Evolutionary conservation across 2,888 invertebrate species (phyloP), one percentile per base, ranked within the genome.

Genomic region (Micropterix aruncella): DNA sequence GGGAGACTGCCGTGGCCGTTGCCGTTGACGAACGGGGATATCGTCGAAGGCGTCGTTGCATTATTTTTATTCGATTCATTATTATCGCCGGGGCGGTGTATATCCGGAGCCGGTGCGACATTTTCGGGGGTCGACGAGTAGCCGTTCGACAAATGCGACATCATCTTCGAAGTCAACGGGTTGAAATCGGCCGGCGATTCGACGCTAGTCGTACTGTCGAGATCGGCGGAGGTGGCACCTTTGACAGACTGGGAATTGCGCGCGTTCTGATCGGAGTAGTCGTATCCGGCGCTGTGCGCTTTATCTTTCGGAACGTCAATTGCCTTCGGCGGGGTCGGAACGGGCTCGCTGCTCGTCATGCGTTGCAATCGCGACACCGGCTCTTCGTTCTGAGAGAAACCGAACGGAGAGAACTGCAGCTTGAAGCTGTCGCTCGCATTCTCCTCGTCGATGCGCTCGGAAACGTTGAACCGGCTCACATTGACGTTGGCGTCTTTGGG

Each of bases 91-190:
- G 3, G 7, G 5, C 27, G 27, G 7, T 27, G 27, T 12, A 27
- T 5, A 5, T 27, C 7, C 5, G 27, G 27, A 47, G 63, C 63
- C 0, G 47, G 54, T 15, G 54, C 53, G 5, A 55, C 38, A 48
- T 70, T 68, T 1, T 66, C 61, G 3, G 70, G 70, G 1, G 70
- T 70, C 9, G 70, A 70, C 0, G 70, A 69, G 47, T 65, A 61
- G 1, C 70, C 70, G 44, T 70, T 70, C 0, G 68, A 68, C n/a
- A 70, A 53, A 55, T 70, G 69, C 0, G 67, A 61, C 16, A 70
- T 69, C 44, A 70, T 47, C 51, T 68, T 69, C 0, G 67, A 65
- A 36, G 67, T 54, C 1, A 65, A 62, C 46, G 51, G 65, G 2
- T 65, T 65, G 12, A 59, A 51, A 41, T 58, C 56, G 16, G 65